Evolutionary conservation across 2,888 invertebrate genomes (phyloP).

Genomic region (Clostera curtula): DNA sequence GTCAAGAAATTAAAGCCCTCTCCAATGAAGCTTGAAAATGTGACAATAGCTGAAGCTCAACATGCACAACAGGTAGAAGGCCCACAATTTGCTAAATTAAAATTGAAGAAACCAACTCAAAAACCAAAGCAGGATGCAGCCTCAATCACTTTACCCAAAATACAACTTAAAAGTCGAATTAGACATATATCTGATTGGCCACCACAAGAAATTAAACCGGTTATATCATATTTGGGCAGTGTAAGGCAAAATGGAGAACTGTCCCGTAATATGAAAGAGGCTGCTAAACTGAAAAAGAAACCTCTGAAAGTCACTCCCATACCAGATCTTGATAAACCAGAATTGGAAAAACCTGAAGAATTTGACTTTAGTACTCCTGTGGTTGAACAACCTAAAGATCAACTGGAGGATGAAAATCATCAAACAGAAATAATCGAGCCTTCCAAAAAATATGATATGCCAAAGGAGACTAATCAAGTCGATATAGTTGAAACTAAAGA

Average conservation of each 20-base stretch:
- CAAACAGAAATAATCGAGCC: not conserved
- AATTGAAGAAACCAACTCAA: conserved; percentile 76
- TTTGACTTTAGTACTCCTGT: conserved; percentile 22
- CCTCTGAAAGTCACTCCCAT: conserved; percentile 68
- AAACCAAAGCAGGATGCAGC: conserved; percentile 62
- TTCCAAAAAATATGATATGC: not conserved
- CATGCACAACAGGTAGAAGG: conserved; percentile 72
- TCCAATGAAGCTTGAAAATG: conserved; percentile 76
- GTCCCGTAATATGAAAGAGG: conserved; percentile 81
- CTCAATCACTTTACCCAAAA: conserved; percentile 73
- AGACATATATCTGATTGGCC: conserved; percentile 76
- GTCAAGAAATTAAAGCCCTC: conserved; percentile 38
- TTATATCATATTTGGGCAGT: conserved; percentile 70
- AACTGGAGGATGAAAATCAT: not conserved
- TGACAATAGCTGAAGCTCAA: conserved; percentile 76
- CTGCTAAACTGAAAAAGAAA: conserved; percentile 75
- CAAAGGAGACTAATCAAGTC: not conserved
- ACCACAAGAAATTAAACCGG: conserved; percentile 69
- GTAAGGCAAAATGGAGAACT: conserved; percentile 77
- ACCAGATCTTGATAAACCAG: conserved; percentile 59
- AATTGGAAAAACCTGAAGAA: conserved; percentile 68
- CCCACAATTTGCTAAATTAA: conserved; percentile 79
- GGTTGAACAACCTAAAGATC: not conserved
- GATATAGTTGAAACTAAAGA: no score
- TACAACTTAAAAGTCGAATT: conserved; percentile 83